Percentiles rank a stretch among this genome's conserved stretches.
phyloP scores from a whole-genome alignment of 37 sponge, comb jelly and placozoan species.

The Petrosia ficiformis region DNA sequence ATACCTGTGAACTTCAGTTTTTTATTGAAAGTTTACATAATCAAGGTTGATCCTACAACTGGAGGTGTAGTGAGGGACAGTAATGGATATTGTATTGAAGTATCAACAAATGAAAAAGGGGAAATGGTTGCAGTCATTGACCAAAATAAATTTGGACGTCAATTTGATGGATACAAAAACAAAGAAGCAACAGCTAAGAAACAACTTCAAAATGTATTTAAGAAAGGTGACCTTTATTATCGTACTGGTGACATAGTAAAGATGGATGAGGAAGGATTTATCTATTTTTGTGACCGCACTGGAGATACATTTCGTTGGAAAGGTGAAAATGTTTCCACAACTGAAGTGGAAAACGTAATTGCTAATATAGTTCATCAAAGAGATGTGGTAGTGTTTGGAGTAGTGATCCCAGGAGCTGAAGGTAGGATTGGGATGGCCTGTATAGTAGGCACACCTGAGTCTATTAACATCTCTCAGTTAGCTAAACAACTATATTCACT shows the following conservation, averaged over 20 bases:
- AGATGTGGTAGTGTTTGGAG: constrained; percentile 76
- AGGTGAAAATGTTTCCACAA: constrained; percentile 92
- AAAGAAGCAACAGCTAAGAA: constrained; percentile 46
- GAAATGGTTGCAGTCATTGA: constrained; percentile 55
- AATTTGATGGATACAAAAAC: constrained; percentile 51
- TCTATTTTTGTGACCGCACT: constrained; percentile 84
- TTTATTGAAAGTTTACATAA: constrained; percentile 17
- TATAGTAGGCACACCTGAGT: constrained; percentile 43
- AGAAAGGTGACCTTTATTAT: constrained; percentile 61
- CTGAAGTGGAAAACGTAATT: constrained; percentile 77
- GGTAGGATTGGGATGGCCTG: constrained; percentile 88
- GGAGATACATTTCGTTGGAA: constrained; percentile 96
- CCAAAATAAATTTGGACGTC: constrained; percentile 7
- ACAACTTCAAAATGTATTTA: constrained; percentile 55
- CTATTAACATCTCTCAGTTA: constrained; percentile 56
- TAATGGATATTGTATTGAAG: constrained; percentile 60
- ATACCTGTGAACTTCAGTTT: constrained; percentile 8
- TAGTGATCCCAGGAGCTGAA: constrained; percentile 74
- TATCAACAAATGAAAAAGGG: constrained; percentile 54
- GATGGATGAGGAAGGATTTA: constrained; percentile 74
- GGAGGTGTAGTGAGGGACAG: constrained; percentile 50
- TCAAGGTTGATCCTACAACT: constrained; percentile 50
- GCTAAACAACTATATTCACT: constrained; percentile 37
- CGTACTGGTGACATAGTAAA: constrained; percentile 71
- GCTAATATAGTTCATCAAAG: constrained; percentile 33